Percentiles rank a stretch among this genome's conserved stretches.
Evolutionary conservation across 2,113 vertebrate genomes (phyloP).

Genomic region (Periophthalmus modestus): DNA sequence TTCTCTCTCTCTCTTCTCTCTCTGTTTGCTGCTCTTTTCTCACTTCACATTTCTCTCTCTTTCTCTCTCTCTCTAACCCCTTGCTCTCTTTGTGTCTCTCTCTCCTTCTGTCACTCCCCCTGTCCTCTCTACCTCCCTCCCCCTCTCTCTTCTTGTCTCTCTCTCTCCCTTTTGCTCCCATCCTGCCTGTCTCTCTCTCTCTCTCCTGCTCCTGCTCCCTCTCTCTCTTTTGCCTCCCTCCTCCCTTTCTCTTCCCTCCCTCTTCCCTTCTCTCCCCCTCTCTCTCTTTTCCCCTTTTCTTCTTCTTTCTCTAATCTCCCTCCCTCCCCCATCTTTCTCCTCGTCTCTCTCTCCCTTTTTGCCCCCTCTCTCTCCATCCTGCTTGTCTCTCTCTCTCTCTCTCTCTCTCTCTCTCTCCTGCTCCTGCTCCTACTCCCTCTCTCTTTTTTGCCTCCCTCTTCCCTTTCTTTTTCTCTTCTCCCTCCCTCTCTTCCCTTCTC

Average conservation of each 20-base stretch:
- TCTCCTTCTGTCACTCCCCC: slow-evolving; percentile 22
- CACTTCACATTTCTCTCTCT: not conserved
- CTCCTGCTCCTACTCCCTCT: too few relatives aligned
- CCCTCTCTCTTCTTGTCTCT: slow-evolving; percentile 18
- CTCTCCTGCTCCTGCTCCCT: slow-evolving; percentile 23
- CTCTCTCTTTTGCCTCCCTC: slow-evolving; percentile 10
- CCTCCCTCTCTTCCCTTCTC: too few relatives aligned
- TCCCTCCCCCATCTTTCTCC: not conserved
- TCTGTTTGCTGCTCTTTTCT: slow-evolving; percentile 22
- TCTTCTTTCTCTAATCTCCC: too few relatives aligned
- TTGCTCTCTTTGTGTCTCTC: not conserved
- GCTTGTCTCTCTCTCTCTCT: not conserved
- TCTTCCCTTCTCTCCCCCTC: too few relatives aligned
- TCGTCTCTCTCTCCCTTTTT: not conserved
- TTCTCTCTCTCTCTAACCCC: too few relatives aligned
- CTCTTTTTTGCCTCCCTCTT: too few relatives aligned
- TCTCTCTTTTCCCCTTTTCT: slow-evolving; percentile 18
- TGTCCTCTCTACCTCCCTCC: slow-evolving; percentile 26
- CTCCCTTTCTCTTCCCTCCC: not conserved
- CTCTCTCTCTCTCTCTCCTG: too few relatives aligned
- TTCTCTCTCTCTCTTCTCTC: not conserved
- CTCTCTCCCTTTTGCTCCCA: not conserved
- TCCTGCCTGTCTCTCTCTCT: too few relatives aligned
- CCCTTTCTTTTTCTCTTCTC: too few relatives aligned
- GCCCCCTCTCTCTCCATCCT: not conserved